phyloP scores from a whole-genome alignment of 92 coral and sea anemone genomes.

The Phenganax stokvisi region DNA sequence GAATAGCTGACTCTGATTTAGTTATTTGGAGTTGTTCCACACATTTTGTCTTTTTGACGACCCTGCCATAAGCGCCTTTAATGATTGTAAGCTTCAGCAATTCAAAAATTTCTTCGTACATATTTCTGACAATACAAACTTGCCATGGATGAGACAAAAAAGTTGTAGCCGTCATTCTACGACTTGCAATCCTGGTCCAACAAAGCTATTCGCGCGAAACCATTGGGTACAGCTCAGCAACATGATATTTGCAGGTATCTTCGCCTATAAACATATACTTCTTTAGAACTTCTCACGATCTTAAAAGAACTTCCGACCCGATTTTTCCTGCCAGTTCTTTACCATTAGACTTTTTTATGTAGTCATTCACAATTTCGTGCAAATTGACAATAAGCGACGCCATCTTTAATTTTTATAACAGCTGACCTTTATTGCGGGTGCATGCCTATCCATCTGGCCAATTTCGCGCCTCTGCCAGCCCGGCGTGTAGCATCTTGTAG shows the following conservation, averaged over 20 bases:
- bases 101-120: slow-evolving; percentile 18
- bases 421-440: not conserved
- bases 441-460: not conserved
- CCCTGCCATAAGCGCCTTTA: slow-evolving; percentile 13
- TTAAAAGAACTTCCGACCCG: slow-evolving; percentile 1
- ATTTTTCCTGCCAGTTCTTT: slow-evolving; percentile 9
- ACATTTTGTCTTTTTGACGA: slow-evolving; percentile 19
- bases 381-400: slow-evolving; percentile 22
- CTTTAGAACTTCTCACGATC: slow-evolving; percentile 14
- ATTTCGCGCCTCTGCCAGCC: not conserved
- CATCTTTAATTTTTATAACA: not conserved
- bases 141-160: slow-evolving; percentile 19
- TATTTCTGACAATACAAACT: slow-evolving; percentile 13
- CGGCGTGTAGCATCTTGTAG: no score
- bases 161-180: slow-evolving; percentile 12
- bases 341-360: not conserved
- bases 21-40: slow-evolving; percentile 24
- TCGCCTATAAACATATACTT: slow-evolving; percentile 2
- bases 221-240: slow-evolving; percentile 9
- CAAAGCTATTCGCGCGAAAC: slow-evolving; percentile 29
- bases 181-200: not conserved
- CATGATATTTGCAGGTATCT: slow-evolving; percentile 6
- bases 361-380: slow-evolving; percentile 12
- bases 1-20: not conserved
- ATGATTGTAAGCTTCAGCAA: slow-evolving; percentile 13